Percentiles rank a stretch among this genome's conserved stretches.
phyloP scores from a whole-genome alignment of 2,888 invertebrate genomes.

The Hydroisotoma schaefferi region DNA sequence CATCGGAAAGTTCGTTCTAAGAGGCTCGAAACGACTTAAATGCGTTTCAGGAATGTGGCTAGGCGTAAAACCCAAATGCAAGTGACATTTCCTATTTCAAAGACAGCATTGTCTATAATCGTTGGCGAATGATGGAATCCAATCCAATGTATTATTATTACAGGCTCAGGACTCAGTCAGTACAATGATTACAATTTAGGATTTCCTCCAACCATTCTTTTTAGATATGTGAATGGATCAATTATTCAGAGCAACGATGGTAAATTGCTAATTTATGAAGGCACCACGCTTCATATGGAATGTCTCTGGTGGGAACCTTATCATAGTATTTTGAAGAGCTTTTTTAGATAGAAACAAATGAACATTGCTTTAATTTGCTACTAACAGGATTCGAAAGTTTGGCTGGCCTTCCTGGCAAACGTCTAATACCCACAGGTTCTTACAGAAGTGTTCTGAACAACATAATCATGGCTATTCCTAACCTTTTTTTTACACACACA shows the following conservation, averaged over 20 bases:
- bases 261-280: slow-evolving; percentile 63
- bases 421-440: slow-evolving; percentile 34
- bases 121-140: no score
- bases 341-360: no score
- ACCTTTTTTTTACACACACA: no score
- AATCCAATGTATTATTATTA: no score
- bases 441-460: neutral
- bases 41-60: slow-evolving; percentile 80
- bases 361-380: no score
- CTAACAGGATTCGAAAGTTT: slow-evolving; percentile 79
- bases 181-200: no score
- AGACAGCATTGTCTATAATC: slow-evolving; percentile 68
- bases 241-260: slow-evolving; percentile 85
- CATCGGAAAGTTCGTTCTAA: slow-evolving; percentile 80
- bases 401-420: slow-evolving; percentile 79
- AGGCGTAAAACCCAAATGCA: slow-evolving; percentile 71
- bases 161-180: no score
- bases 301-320: no score
- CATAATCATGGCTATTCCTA: neutral
- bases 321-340: no score
- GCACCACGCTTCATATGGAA: slow-evolving; percentile 80
- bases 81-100: slow-evolving; percentile 78
- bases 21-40: slow-evolving; percentile 67
- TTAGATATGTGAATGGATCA: slow-evolving; percentile 61
- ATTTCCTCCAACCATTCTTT: slow-evolving; percentile 35